A percentile compares a stretch with the other conserved stretches of the same genome.
Conservation (phyloP, 2,888 invertebrate genomes). For the Drosophila subquinaria region DNA sequence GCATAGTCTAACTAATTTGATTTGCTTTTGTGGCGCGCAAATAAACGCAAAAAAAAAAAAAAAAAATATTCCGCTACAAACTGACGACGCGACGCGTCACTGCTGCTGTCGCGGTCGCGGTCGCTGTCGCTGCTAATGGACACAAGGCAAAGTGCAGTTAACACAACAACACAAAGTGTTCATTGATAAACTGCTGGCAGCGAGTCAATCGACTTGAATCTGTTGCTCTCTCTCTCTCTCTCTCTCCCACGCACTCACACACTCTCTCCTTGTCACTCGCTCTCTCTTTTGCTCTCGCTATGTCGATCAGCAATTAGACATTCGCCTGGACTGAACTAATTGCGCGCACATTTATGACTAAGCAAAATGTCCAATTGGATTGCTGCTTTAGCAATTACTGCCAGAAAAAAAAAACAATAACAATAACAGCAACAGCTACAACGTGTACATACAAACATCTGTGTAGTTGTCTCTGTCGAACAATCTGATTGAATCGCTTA, state of each 20-base stretch:
- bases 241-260: conserved; percentile 31
- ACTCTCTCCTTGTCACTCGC: not conserved
- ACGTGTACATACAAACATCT: not conserved
- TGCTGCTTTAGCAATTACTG: conserved; percentile 27
- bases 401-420: not conserved
- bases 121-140: conserved; percentile 45
- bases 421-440: too few species aligned
- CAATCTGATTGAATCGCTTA: conserved; percentile 15
- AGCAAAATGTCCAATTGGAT: conserved; percentile 70
- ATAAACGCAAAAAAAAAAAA: not conserved
- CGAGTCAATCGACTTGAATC: conserved; percentile 36
- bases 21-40: conserved; percentile 49
- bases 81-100: conserved; percentile 14
- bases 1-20: conserved; percentile 64
- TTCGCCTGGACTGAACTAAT: conserved; percentile 58
- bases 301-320: conserved; percentile 48
- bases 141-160: conserved; percentile 55
- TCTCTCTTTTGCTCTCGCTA: not conserved
- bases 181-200: conserved; percentile 62
- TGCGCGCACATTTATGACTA: conserved; percentile 72
- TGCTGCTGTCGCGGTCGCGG: conserved; percentile 21
- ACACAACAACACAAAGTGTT: conserved; percentile 33
- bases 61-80: conserved; percentile 35
- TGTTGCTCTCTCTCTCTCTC: conserved; percentile 34
- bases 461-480: conserved; percentile 15